phyloP scores from a whole-genome alignment of 2,113 vertebrate species.

The Platichthys stellatus region DNA sequence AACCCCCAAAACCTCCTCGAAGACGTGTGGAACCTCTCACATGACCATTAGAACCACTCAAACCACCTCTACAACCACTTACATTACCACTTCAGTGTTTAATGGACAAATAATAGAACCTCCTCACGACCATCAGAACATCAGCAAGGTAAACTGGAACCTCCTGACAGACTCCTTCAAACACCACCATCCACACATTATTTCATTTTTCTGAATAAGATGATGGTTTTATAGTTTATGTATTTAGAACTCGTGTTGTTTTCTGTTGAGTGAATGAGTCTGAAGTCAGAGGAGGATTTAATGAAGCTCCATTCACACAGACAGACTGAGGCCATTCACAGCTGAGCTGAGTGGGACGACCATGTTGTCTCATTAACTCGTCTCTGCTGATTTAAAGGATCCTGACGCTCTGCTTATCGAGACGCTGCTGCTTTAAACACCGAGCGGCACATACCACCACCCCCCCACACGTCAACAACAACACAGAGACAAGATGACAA shows the following conservation, averaged over 20 bases:
- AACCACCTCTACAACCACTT: no score
- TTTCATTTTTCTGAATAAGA: no score
- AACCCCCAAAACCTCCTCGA: no score
- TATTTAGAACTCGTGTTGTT: background rate
- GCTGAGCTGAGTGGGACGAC: constrained; percentile 39
- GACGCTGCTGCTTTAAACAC: constrained; percentile 50
- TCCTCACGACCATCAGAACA: background rate
- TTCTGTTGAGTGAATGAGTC: background rate
- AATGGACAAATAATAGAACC: background rate
- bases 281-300: background rate
- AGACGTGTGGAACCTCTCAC: no score
- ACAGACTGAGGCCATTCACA: constrained; percentile 43
- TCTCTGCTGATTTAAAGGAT: constrained; percentile 52
- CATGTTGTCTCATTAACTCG: constrained; percentile 38
- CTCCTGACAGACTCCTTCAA: background rate
- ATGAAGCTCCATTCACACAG: no score
- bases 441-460: background rate
- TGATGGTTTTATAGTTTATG: no score
- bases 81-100: no score
- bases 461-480: background rate
- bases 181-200: background rate
- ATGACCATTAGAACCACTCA: no score
- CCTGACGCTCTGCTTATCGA: constrained; percentile 27
- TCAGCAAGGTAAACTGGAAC: background rate
- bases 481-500: background rate